Conservation (phyloP, 2,888 invertebrate species). For the Melieria omissa region DNA sequence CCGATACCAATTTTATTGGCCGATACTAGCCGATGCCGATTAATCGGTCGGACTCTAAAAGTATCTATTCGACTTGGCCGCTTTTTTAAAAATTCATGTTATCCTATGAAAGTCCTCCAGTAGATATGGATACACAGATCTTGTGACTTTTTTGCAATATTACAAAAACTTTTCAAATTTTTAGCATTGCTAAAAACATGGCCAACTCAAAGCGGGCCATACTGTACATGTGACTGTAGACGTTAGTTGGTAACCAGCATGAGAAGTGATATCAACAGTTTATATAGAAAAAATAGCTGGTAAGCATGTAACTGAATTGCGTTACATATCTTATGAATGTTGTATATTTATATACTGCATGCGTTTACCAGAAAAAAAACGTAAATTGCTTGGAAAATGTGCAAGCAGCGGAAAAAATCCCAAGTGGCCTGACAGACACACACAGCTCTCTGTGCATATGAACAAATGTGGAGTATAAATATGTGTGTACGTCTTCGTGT, state of each 20-base stretch:
- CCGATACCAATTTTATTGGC: no score
- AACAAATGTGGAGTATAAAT: neutral
- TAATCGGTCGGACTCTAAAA: no score
- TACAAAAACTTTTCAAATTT: no score
- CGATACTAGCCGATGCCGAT: no score
- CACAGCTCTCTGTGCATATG: conserved; percentile 15
- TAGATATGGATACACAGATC: no score
- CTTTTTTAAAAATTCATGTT: no score
- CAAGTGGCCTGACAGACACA: conserved; percentile 22
- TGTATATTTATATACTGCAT: neutral
- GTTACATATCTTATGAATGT: neutral
- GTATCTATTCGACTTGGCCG: no score
- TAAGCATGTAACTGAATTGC: neutral
- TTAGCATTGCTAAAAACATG: no score
- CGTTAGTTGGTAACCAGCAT: neutral
- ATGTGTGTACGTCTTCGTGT: neutral
- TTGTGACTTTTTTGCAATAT: no score
- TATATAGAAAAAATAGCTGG: neutral
- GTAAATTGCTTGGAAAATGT: neutral
- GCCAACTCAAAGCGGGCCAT: neutral
- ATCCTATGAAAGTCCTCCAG: no score
- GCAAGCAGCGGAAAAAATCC: conserved; percentile 24
- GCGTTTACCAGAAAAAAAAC: neutral
- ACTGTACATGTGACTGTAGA: neutral
- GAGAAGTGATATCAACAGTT: conserved; percentile 1